phyloP scores from a whole-genome alignment of 2,113 vertebrate genomes.

The Hemichromis elongatus region DNA sequence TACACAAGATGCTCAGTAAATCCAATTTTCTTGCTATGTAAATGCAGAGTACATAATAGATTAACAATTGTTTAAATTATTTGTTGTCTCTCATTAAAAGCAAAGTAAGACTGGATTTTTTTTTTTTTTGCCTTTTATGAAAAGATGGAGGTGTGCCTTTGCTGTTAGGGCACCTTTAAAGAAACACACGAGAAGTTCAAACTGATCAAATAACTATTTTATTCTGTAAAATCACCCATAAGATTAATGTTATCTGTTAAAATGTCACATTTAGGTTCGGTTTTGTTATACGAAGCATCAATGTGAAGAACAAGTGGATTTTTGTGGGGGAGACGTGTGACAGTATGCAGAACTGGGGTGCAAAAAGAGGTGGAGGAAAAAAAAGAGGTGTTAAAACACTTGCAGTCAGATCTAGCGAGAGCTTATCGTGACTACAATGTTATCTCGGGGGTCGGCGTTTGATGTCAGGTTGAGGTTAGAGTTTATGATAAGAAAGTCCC shows the following conservation, averaged over 20 bases:
- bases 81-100: slow-evolving; percentile 24
- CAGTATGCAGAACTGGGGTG: not conserved
- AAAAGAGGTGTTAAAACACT: slow-evolving; percentile 15
- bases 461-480: slow-evolving; percentile 74
- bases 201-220: not conserved
- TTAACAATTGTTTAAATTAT: slow-evolving; percentile 23
- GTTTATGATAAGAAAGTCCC: slow-evolving; percentile 78
- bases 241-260: not conserved
- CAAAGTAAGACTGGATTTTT: not conserved
- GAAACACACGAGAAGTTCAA: not conserved
- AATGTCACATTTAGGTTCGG: not conserved
- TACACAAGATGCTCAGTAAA: slow-evolving; percentile 46
- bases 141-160: not conserved
- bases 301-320: not conserved
- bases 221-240: not conserved
- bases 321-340: not conserved
- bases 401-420: slow-evolving; percentile 10
- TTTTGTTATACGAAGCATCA: not conserved
- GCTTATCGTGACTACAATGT: slow-evolving; percentile 62
- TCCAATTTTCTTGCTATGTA: slow-evolving; percentile 40
- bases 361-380: not conserved
- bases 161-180: not conserved
- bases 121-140: not conserved
- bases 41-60: slow-evolving; percentile 18
- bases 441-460: slow-evolving; percentile 62